Conservation (phyloP, 2,113 vertebrate genomes). For the Gymnorhina tibicen region DNA sequence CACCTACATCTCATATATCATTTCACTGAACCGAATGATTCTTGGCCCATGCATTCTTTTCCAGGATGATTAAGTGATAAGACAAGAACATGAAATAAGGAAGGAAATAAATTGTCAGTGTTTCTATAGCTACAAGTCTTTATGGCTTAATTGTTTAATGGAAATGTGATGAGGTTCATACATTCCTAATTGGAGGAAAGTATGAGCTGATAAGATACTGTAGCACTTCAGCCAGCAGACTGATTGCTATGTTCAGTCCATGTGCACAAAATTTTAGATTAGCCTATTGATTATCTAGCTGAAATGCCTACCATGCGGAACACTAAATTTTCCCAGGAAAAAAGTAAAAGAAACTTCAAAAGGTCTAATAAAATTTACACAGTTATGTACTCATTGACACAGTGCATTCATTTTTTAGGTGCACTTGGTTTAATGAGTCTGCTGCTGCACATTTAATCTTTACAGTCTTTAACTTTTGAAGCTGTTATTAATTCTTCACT, state of each 20-base stretch:
- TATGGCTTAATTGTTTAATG: neutral
- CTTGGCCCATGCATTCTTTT: neutral
- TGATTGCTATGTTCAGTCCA: neutral
- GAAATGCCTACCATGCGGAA: neutral
- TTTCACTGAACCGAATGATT: neutral
- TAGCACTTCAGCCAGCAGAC: neutral
- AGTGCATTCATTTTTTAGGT: constrained; percentile 7
- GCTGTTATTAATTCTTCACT: neutral
- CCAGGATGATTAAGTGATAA: neutral
- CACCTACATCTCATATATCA: neutral
- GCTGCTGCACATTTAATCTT: constrained; percentile 28
- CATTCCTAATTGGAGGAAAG: neutral
- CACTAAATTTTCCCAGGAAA: neutral
- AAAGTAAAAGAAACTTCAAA: constrained; percentile 30
- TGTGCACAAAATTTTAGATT: neutral
- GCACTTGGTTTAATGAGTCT: neutral
- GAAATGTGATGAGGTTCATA: neutral
- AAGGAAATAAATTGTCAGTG: neutral
- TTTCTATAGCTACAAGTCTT: neutral
- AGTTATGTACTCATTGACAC: neutral
- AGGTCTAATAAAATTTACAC: neutral
- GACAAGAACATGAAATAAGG: neutral
- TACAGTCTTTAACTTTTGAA: constrained; percentile 39
- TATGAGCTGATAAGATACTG: neutral
- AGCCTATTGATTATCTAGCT: neutral